Percentiles rank a stretch among this genome's conserved stretches.
These are phyloP conservation scores for Delphinapterus leucas DNA, from an alignment of 2,113 vertebrate genomes.

Conservation along the genomic window DNA sequence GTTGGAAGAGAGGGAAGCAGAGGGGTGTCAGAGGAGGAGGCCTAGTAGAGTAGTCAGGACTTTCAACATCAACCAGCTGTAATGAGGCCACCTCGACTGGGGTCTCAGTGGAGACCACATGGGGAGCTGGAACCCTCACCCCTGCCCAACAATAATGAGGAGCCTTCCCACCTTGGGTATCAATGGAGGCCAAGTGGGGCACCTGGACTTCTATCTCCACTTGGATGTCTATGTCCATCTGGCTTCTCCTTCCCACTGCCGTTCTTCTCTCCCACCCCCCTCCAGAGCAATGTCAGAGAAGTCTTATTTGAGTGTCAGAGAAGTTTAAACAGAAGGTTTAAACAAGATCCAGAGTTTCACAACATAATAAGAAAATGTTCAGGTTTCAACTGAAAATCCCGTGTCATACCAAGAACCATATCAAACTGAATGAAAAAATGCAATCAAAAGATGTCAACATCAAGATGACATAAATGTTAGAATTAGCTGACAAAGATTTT, in stretches of 20 bases:
- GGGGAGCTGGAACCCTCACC: background rate
- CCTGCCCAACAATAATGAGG: background rate
- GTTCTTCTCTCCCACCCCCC: no score
- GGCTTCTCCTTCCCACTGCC: background rate
- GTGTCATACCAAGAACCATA: background rate
- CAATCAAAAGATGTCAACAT: background rate
- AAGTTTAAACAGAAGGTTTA: background rate
- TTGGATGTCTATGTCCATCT: background rate
- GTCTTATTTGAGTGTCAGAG: background rate
- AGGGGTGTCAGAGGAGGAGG: background rate
- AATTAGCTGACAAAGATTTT: background rate
- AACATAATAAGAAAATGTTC: background rate
- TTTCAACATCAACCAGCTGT: background rate
- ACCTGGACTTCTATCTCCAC: background rate
- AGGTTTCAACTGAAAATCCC: background rate
- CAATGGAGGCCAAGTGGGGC: background rate
- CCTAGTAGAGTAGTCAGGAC: background rate
- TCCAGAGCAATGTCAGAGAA: background rate
- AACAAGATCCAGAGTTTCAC: background rate
- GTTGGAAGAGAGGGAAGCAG: background rate
- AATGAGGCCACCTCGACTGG: background rate
- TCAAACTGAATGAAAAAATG: background rate
- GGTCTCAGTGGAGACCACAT: background rate
- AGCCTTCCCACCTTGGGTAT: background rate
- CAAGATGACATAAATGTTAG: background rate